phyloP scores from a whole-genome alignment of 2,888 invertebrate genomes.

The Alviniconcha strummeri region DNA sequence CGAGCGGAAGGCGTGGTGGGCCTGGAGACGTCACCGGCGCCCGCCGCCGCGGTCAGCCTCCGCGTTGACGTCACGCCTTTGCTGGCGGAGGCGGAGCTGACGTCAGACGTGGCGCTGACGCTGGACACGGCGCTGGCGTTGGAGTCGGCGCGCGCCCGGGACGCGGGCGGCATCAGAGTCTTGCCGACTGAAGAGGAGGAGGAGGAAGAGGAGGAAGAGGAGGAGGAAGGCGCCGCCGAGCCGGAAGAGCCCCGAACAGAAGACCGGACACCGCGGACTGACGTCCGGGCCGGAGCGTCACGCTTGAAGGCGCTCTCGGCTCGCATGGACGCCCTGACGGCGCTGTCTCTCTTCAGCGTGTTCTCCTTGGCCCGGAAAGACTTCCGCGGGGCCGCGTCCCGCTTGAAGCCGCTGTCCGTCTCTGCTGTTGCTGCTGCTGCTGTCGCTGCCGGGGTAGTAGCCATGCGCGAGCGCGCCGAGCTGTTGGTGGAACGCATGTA shows the following conservation, averaged over 20 bases:
- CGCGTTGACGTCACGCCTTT: slow-evolving; percentile 40
- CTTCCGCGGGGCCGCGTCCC: slow-evolving; percentile 37
- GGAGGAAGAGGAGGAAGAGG: slow-evolving; percentile 33
- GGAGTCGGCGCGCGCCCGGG: slow-evolving; percentile 36
- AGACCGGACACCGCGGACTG: slow-evolving; percentile 37
- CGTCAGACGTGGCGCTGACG: slow-evolving; percentile 50
- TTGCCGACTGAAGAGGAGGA: slow-evolving; percentile 37
- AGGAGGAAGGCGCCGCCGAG: not conserved
- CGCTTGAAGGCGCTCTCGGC: slow-evolving; percentile 40
- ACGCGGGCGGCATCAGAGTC: slow-evolving; percentile 29
- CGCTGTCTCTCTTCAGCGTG: slow-evolving; percentile 41
- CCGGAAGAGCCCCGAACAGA: slow-evolving; percentile 28
- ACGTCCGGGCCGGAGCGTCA: slow-evolving; percentile 35
- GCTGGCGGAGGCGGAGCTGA: slow-evolving; percentile 31
- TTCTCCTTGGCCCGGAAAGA: slow-evolving; percentile 36
- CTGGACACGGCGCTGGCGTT: slow-evolving; percentile 36
- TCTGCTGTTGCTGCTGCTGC: too few species aligned
- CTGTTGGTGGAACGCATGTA: slow-evolving; percentile 64
- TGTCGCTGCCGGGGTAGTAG: slow-evolving; percentile 34
- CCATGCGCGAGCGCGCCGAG: slow-evolving; percentile 42
- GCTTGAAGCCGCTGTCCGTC: slow-evolving; percentile 23
- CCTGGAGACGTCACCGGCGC: not conserved
- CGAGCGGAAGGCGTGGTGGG: slow-evolving; percentile 42
- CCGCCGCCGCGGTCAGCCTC: slow-evolving; percentile 11
- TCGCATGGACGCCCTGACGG: slow-evolving; percentile 44